phyloP scores from a whole-genome alignment of 1,140 invertebrate species.

The Drosophila quadrilineata region DNA sequence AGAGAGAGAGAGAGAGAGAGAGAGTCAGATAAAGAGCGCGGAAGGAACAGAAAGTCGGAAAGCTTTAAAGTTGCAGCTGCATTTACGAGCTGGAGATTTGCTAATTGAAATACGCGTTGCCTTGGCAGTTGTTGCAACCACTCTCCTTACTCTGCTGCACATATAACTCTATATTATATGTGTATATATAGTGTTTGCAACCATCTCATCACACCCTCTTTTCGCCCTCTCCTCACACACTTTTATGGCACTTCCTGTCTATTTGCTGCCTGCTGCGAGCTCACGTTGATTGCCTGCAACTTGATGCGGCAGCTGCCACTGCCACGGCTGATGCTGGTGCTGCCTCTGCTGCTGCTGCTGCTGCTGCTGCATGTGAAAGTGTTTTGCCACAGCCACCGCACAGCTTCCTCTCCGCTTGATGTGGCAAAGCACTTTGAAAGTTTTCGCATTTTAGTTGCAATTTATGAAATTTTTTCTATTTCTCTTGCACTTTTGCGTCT shows the following conservation, averaged over 20 bases:
- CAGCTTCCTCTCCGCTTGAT: constrained; percentile 11
- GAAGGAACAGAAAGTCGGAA: background rate
- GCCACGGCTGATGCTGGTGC: constrained; percentile 8
- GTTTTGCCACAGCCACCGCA: constrained; percentile 18
- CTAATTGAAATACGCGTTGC: constrained; percentile 26
- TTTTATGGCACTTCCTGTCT: constrained; percentile 16
- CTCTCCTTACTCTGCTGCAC: too few relatives aligned
- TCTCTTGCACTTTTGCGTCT: constrained; percentile 18
- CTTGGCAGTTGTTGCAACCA: too few relatives aligned
- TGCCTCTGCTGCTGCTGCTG: constrained; percentile 21
- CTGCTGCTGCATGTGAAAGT: constrained; percentile 28
- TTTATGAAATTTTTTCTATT: constrained; percentile 42
- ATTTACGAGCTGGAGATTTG: background rate
- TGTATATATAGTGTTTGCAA: too few relatives aligned
- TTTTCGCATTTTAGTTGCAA: constrained; percentile 58
- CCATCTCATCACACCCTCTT: background rate
- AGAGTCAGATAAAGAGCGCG: background rate
- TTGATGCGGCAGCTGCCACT: constrained; percentile 11
- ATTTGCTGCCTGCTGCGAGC: constrained; percentile 20
- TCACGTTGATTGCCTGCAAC: constrained; percentile 46
- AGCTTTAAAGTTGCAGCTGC: background rate
- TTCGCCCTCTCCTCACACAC: background rate
- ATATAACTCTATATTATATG: background rate
- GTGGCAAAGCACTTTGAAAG: constrained; percentile 38
- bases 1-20: background rate